Conservation (phyloP, 2,797 vertebrate genomes). For the Acrossocheilus fasciatus region DNA sequence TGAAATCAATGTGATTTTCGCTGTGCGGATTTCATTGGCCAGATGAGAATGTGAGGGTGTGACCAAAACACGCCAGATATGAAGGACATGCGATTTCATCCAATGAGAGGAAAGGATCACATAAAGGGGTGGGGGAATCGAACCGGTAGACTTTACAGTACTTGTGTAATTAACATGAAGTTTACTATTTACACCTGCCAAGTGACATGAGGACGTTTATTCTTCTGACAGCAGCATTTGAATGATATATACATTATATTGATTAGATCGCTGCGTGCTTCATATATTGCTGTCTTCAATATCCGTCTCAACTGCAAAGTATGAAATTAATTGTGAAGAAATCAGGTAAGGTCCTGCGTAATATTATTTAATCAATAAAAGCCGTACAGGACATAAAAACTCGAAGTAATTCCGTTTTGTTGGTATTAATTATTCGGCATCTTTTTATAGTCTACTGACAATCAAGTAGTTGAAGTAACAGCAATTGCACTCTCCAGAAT, state of each 20-base stretch:
- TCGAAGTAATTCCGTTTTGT: background rate
- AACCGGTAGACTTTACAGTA: conserved; percentile 10
- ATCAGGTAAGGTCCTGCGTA: background rate
- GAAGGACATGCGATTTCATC: conserved; percentile 65
- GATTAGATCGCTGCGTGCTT: background rate
- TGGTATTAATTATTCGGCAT: background rate
- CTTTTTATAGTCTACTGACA: background rate
- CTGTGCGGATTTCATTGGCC: conserved; percentile 66
- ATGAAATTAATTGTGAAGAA: conserved; percentile 38
- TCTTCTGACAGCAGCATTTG: conserved; percentile 9
- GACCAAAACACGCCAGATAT: conserved; percentile 70
- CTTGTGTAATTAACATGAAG: background rate
- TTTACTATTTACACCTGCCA: background rate
- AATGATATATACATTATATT: background rate
- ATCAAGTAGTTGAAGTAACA: background rate
- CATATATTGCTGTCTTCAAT: background rate
- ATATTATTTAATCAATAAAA: background rate
- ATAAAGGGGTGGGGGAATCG: conserved; percentile 36
- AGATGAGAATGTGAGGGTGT: conserved; percentile 66
- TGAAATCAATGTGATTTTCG: conserved; percentile 53
- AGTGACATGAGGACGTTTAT: background rate
- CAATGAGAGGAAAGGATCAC: conserved; percentile 66
- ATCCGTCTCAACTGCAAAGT: conserved; percentile 10
- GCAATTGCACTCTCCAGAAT: background rate
- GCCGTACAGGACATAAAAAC: background rate